phyloP scores from a whole-genome alignment of 2,888 invertebrate genomes.

The Crossocerus cetratus region DNA sequence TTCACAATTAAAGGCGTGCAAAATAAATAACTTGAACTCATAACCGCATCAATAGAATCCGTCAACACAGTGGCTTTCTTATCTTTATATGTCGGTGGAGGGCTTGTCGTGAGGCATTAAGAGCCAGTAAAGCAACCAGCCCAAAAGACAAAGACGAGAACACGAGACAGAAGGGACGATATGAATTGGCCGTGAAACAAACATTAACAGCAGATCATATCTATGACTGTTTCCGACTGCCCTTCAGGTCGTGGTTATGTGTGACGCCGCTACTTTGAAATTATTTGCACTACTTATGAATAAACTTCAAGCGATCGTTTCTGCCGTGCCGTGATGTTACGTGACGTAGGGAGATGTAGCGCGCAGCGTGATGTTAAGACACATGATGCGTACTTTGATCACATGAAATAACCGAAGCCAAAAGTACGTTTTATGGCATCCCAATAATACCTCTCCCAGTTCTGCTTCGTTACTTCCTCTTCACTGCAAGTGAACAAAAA shows the following conservation, averaged over 20 bases:
- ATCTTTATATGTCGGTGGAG: no score
- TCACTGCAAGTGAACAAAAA: constrained; percentile 77
- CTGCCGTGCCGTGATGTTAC: not conserved
- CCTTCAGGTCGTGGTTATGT: not conserved
- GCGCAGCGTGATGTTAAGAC: constrained; percentile 16
- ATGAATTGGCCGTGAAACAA: no score
- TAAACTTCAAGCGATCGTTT: not conserved
- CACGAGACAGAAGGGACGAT: not conserved
- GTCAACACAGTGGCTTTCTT: no score
- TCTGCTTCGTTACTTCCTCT: constrained; percentile 87
- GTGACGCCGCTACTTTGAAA: not conserved
- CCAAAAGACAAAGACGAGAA: not conserved
- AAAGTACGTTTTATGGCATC: constrained; percentile 95
- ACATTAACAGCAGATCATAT: not conserved
- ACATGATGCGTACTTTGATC: constrained; percentile 59
- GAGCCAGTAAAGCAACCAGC: not conserved
- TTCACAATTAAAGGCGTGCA: no score
- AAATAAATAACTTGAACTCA: no score
- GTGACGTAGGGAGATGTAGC: constrained; percentile 7
- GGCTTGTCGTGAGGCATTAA: not conserved
- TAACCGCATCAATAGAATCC: no score
- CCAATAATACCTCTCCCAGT: constrained; percentile 97
- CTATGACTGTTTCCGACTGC: not conserved
- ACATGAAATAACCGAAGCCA: constrained; percentile 88
- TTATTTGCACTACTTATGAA: constrained; percentile 1